These are phyloP conservation scores for Drosophila helvetica DNA, from an alignment of 2,888 invertebrate species.

Conservation along the genomic window DNA sequence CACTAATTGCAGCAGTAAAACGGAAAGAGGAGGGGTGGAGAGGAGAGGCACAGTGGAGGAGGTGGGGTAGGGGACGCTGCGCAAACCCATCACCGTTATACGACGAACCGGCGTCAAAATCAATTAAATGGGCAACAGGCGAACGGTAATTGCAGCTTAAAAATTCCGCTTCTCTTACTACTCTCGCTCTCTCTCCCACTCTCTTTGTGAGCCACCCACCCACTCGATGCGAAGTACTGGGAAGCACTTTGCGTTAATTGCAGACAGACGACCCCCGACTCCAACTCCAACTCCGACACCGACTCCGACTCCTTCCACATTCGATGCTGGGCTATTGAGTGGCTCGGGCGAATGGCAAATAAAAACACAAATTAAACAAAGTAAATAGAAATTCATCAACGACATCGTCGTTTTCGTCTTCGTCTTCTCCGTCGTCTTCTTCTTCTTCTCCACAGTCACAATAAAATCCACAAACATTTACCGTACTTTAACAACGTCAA, in stretches of 20 bases:
- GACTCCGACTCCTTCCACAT: constrained; percentile 27
- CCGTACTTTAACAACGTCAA: constrained; percentile 29
- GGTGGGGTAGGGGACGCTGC: background rate
- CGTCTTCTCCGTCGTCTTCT: constrained; percentile 6
- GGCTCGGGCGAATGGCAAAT: constrained; percentile 75
- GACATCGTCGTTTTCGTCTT: constrained; percentile 57
- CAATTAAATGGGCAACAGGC: constrained; percentile 78
- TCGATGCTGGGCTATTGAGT: constrained; percentile 45
- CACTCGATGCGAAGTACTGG: constrained; percentile 55
- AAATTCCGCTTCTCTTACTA: constrained; percentile 21
- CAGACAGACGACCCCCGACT: constrained; percentile 61
- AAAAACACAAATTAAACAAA: constrained; percentile 78
- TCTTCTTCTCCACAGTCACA: constrained; percentile 47
- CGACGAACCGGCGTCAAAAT: constrained; percentile 76
- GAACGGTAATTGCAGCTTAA: constrained; percentile 78
- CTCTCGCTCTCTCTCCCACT: background rate
- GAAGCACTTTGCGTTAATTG: constrained; percentile 78
- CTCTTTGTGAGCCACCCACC: constrained; percentile 3
- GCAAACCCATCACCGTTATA: constrained; percentile 30
- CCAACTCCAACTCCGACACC: constrained; percentile 1
- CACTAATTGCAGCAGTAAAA: constrained; percentile 69
- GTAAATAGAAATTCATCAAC: constrained; percentile 80
- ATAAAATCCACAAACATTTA: constrained; percentile 75
- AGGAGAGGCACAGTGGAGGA: background rate
- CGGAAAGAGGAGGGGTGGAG: background rate